Conservation (phyloP, 1,140 invertebrate species). For the Pectinophora gossypiella region DNA sequence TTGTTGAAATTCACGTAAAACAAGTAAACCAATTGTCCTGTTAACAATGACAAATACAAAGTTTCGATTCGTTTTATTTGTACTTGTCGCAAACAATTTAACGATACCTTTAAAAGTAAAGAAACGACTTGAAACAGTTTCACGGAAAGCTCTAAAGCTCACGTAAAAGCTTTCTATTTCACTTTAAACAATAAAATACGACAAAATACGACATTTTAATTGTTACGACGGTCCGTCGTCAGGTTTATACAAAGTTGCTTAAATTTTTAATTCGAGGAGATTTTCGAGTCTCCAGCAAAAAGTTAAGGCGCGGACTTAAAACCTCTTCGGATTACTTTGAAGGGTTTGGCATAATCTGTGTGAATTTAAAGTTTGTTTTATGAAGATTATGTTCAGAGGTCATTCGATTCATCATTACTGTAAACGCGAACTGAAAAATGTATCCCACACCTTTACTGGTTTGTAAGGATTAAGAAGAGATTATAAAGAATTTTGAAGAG, state of each 20-base stretch:
- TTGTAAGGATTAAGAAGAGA: too few species aligned
- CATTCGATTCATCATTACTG: too few species aligned
- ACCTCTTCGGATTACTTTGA: neutral
- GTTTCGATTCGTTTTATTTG: too few species aligned
- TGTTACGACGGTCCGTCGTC: neutral
- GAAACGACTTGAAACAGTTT: too few species aligned
- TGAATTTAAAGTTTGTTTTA: slow-evolving; percentile 5
- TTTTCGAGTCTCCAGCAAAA: slow-evolving; percentile 15
- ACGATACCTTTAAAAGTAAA: neutral
- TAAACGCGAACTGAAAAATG: too few species aligned
- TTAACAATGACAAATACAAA: too few species aligned
- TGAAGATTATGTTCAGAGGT: too few species aligned
- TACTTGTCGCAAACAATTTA: neutral
- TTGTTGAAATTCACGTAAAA: too few species aligned
- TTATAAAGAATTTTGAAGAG: too few species aligned
- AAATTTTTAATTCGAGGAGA: neutral
- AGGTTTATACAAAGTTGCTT: neutral
- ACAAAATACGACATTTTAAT: slow-evolving; percentile 2
- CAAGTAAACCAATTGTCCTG: too few species aligned
- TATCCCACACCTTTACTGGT: too few species aligned
- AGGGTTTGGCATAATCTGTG: neutral
- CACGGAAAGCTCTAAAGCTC: neutral
- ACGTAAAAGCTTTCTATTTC: neutral
- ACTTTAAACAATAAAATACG: neutral
- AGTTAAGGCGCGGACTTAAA: slow-evolving; percentile 5